Conservation (phyloP, 2,113 vertebrate species). For the Peromyscus maniculatus region DNA sequence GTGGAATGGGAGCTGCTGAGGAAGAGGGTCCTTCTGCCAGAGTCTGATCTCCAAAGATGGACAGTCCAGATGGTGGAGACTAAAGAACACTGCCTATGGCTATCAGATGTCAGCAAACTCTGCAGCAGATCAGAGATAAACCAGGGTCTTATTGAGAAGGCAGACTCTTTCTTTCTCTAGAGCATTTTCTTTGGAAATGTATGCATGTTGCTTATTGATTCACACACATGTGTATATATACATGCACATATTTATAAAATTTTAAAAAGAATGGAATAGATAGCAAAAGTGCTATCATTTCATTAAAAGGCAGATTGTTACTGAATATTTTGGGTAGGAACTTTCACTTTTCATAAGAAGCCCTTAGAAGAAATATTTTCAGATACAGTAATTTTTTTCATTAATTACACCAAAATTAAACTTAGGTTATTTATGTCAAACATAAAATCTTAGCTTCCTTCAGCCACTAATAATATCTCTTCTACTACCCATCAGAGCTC, state of each 20-base stretch:
- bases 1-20: background rate
- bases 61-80: rapidly evolving
- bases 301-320: slow-evolving; percentile 9
- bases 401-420: slow-evolving; percentile 54
- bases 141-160: background rate
- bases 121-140: background rate
- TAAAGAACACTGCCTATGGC: too few species aligned
- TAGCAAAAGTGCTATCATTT: background rate
- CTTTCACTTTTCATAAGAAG: slow-evolving; percentile 52
- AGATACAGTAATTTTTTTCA: background rate
- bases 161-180: background rate
- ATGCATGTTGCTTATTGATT: background rate
- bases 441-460: slow-evolving; percentile 56
- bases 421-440: slow-evolving; percentile 54
- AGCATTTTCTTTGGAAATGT: background rate
- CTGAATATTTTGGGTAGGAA: background rate
- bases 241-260: background rate
- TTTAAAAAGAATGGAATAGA: background rate
- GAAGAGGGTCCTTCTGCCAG: background rate
- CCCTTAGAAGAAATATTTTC: slow-evolving; percentile 41
- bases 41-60: background rate
- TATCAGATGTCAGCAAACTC: too few species aligned
- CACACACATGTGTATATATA: background rate
- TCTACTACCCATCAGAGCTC: background rate
- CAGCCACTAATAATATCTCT: slow-evolving; percentile 2